phyloP scores from a whole-genome alignment of 1,140 invertebrate genomes.

The Zaprionus gabonicus region DNA sequence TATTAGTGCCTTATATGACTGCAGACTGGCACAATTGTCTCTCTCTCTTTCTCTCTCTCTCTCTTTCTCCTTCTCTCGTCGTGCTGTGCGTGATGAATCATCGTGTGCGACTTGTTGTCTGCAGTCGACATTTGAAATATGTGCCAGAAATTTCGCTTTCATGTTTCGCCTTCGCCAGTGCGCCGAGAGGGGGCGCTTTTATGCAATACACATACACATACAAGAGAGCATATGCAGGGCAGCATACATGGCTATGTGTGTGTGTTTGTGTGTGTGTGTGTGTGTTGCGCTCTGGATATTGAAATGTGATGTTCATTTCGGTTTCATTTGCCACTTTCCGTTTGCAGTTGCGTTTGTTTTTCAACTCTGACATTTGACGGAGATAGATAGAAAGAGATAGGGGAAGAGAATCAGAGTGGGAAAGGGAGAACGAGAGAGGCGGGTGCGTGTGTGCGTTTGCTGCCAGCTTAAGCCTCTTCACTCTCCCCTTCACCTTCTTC shows the following conservation, averaged over 20 bases:
- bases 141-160: slow-evolving; percentile 83
- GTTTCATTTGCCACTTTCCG: slow-evolving; percentile 55
- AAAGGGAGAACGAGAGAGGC: neutral
- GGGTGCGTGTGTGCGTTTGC: neutral
- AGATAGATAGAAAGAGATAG: neutral
- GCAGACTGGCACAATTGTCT: slow-evolving; percentile 6
- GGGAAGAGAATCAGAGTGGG: neutral
- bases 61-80: slow-evolving; percentile 4
- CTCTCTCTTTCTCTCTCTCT: slow-evolving; percentile 4
- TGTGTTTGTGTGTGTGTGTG: neutral
- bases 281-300: slow-evolving; percentile 21
- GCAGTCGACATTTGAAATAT: slow-evolving; percentile 65
- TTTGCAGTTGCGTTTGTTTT: slow-evolving; percentile 22
- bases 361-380: slow-evolving; percentile 73
- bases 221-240: slow-evolving; percentile 28
- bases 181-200: slow-evolving; percentile 31
- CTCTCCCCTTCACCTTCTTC: too few species aligned
- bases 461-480: neutral
- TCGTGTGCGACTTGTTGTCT: slow-evolving; percentile 70
- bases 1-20: slow-evolving; percentile 37
- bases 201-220: slow-evolving; percentile 50
- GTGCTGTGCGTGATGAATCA: slow-evolving; percentile 55
- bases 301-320: slow-evolving; percentile 58
- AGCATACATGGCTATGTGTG: slow-evolving; percentile 7
- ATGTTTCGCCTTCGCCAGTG: slow-evolving; percentile 57